Evolutionary conservation across 1,140 invertebrate species (phyloP).

Genomic region (Zaprionus ornatus): DNA sequence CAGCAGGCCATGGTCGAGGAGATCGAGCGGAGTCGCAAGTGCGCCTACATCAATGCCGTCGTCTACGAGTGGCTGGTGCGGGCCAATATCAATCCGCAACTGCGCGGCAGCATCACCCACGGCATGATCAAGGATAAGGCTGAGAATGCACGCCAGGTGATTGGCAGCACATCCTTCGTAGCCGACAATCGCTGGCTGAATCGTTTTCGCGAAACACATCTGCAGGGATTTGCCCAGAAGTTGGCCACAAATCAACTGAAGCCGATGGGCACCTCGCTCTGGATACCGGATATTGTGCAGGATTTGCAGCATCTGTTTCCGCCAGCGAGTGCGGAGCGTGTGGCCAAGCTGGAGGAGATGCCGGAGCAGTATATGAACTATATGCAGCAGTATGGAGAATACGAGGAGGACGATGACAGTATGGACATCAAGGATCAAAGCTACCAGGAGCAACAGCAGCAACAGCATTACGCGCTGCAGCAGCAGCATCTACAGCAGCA

Average conservation of each 20-base stretch:
- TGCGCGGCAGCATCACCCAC: constrained; percentile 78
- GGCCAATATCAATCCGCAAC: constrained; percentile 77
- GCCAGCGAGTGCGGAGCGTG: constrained; percentile 72
- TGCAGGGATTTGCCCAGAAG: constrained; percentile 78
- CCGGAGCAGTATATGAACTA: constrained; percentile 78
- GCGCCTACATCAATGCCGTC: constrained; percentile 79
- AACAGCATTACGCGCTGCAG: constrained; percentile 62
- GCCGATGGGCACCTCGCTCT: constrained; percentile 68
- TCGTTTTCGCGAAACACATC: constrained; percentile 75
- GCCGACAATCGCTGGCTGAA: constrained; percentile 82
- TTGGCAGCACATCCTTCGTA: constrained; percentile 72
- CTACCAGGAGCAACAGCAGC: constrained; percentile 71
- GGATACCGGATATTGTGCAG: constrained; percentile 79
- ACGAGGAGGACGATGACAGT: constrained; percentile 78
- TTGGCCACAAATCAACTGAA: constrained; percentile 74
- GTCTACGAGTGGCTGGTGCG: constrained; percentile 80
- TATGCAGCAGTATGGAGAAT: constrained; percentile 80
- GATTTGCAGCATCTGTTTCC: constrained; percentile 75
- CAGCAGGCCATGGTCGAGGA: constrained; percentile 79
- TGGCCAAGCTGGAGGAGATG: constrained; percentile 77
- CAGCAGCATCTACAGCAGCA: constrained; percentile 65
- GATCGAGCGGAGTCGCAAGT: constrained; percentile 74
- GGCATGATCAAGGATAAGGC: constrained; percentile 83
- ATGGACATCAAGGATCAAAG: constrained; percentile 70
- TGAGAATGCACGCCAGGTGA: constrained; percentile 68